Conservation (phyloP, 2,797 vertebrate genomes). For the Cuniculus paca region DNA sequence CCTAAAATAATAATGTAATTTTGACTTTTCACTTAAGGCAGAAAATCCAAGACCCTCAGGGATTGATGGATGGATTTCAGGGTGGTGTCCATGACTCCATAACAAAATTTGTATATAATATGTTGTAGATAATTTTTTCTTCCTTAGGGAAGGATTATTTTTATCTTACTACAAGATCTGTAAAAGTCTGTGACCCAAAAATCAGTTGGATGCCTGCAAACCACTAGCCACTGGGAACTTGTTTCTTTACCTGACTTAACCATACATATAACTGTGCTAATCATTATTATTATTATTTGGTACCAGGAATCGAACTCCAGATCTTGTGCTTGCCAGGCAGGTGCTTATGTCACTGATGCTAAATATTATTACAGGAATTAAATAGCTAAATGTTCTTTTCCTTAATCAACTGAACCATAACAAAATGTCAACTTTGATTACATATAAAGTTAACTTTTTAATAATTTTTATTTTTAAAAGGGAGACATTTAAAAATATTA, state of each 20-base stretch:
- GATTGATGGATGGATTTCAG: neutral
- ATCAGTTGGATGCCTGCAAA: neutral
- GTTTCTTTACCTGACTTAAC: neutral
- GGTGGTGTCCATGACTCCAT: neutral
- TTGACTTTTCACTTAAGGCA: neutral
- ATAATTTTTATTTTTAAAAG: conserved; percentile 9
- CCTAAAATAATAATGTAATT: neutral
- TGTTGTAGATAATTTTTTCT: neutral
- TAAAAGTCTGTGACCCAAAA: neutral
- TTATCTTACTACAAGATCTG: neutral
- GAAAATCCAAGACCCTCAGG: neutral
- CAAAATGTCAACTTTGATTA: neutral
- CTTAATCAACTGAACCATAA: neutral
- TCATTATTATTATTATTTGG: no score
- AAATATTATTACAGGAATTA: neutral
- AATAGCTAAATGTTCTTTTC: neutral
- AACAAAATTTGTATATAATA: neutral
- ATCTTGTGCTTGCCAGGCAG: no score
- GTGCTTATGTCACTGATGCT: no score
- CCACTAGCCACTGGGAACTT: neutral
- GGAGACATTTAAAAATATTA: neutral
- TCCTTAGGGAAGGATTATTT: neutral
- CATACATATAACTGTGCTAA: neutral
- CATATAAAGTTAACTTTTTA: neutral
- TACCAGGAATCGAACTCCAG: no score